A percentile compares a stretch with the other conserved stretches of the same genome.
Evolutionary conservation across 2,113 vertebrate genomes (phyloP).

Genomic region (Mus pahari): DNA sequence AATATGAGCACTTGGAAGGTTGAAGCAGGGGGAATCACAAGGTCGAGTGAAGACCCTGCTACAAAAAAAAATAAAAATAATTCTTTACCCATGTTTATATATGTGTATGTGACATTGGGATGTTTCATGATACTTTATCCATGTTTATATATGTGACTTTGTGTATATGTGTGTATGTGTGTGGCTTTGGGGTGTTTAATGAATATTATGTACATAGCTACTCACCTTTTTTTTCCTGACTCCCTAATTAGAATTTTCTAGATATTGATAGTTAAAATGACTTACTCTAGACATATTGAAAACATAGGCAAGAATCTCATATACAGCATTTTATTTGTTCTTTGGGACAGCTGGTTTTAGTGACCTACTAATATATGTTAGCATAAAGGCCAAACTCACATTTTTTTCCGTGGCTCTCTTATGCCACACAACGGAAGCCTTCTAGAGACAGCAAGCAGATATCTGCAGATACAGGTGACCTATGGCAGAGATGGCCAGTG

Average conservation of each 20-base stretch:
- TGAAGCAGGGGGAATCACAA: not conserved
- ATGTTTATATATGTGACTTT: not conserved
- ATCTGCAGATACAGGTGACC: not conserved
- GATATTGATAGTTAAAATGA: not conserved
- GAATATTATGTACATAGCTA: not conserved
- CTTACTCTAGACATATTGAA: not conserved
- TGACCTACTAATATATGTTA: not conserved
- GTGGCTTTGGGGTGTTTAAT: not conserved
- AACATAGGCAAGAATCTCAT: not conserved
- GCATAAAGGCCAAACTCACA: not conserved
- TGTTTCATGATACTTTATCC: not conserved
- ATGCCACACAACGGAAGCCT: not conserved
- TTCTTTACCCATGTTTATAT: not conserved
- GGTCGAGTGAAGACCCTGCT: fast-evolving
- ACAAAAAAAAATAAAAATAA: not conserved
- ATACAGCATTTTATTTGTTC: not conserved
- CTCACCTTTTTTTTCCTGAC: not conserved
- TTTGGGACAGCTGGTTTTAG: not conserved
- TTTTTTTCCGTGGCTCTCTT: not conserved
- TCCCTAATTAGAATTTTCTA: not conserved
- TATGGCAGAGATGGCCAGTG: too few relatives aligned
- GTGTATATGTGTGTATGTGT: not conserved
- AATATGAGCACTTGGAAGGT: not conserved
- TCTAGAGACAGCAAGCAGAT: not conserved
- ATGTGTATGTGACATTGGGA: not conserved